Evolutionary conservation across 2,113 vertebrate species (phyloP).

Genomic region (Seriola rivoliana): DNA sequence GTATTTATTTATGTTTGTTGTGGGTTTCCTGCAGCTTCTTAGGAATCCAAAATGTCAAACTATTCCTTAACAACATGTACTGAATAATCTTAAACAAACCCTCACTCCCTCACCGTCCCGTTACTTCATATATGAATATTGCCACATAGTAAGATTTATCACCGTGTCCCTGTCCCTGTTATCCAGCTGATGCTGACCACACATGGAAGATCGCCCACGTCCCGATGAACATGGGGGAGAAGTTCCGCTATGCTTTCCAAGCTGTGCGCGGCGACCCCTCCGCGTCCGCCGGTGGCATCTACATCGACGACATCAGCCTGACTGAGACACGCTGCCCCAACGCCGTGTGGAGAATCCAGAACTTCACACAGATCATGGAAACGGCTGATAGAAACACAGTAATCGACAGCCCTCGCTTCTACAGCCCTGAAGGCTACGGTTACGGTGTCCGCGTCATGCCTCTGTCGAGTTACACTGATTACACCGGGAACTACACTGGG

Average conservation of each 20-base stretch:
- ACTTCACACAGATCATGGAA: conserved; percentile 87
- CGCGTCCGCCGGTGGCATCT: conserved; percentile 86
- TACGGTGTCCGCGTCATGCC: conserved; percentile 86
- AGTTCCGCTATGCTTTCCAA: conserved; percentile 94
- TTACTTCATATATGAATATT: neutral
- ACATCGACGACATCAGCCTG: conserved; percentile 89
- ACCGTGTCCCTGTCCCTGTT: neutral
- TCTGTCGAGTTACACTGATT: conserved; percentile 64
- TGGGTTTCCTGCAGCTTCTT: no score
- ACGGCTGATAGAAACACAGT: accelerated
- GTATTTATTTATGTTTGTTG: conserved; percentile 72
- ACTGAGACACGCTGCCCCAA: conserved; percentile 88
- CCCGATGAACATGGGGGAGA: conserved; percentile 84
- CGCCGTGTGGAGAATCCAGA: conserved; percentile 87
- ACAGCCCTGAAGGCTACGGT: conserved; percentile 90
- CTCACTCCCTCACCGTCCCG: neutral
- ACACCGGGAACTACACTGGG: conserved; percentile 76
- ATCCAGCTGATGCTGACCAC: conserved; percentile 83
- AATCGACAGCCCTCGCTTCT: conserved; percentile 88
- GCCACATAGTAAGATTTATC: neutral
- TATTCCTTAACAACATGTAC: neutral
- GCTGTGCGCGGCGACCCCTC: conserved; percentile 82
- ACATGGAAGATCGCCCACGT: conserved; percentile 92
- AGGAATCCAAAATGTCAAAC: neutral
- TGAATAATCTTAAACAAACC: neutral